phyloP scores from a whole-genome alignment of 2,888 invertebrate genomes.

The Drosophila gaucha region DNA sequence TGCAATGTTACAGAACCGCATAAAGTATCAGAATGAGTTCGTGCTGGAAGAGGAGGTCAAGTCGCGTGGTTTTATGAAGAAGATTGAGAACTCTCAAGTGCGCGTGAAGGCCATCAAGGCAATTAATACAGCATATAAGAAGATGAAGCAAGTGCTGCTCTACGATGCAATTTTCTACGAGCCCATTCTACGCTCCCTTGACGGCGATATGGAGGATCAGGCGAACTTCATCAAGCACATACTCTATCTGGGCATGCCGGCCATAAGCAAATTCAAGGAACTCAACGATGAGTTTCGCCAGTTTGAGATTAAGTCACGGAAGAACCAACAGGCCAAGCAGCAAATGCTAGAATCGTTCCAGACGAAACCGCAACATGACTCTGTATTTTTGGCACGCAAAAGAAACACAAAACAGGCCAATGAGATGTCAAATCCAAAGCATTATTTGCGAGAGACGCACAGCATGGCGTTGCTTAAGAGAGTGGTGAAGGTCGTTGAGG shows the following conservation, averaged over 20 bases:
- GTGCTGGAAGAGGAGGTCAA: slow-evolving; percentile 75
- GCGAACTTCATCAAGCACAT: slow-evolving; percentile 81
- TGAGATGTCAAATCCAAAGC: slow-evolving; percentile 44
- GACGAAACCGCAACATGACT: too few species aligned
- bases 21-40: slow-evolving; percentile 80
- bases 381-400: too few species aligned
- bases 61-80: slow-evolving; percentile 72
- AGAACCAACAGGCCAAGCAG: slow-evolving; percentile 43
- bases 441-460: slow-evolving; percentile 82
- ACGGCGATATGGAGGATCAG: slow-evolving; percentile 82
- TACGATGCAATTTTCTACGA: slow-evolving; percentile 83
- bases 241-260: slow-evolving; percentile 81
- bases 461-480: slow-evolving; percentile 79
- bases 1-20: slow-evolving; percentile 76
- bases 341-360: background rate
- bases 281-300: slow-evolving; percentile 71
- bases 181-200: slow-evolving; percentile 81
- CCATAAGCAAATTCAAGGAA: slow-evolving; percentile 74
- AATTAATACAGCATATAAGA: slow-evolving; percentile 80
- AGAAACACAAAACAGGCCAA: too few species aligned
- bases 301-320: slow-evolving; percentile 73
- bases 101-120: slow-evolving; percentile 81
- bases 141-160: slow-evolving; percentile 77
- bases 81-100: slow-evolving; percentile 81
- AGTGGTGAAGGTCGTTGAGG: slow-evolving; percentile 73